phyloP scores from a whole-genome alignment of 2,888 invertebrate species.

The Agelastica alni region DNA sequence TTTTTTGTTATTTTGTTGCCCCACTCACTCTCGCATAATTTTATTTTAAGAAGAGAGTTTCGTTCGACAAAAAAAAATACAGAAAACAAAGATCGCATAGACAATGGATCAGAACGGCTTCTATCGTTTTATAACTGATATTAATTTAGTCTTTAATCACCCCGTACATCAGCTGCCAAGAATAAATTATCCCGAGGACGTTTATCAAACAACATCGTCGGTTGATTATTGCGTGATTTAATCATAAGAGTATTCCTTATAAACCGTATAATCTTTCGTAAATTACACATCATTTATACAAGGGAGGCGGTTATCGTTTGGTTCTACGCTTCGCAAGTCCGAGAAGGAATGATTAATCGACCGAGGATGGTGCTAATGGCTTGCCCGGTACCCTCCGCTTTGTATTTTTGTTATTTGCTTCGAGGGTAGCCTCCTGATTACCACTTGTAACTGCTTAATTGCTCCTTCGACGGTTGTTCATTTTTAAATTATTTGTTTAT shows the following conservation, averaged over 20 bases:
- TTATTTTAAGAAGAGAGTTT: no score
- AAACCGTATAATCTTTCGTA: conserved; percentile 55
- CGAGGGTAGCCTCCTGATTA: conserved; percentile 29
- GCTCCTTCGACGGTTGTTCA: neutral
- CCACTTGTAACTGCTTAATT: conserved; percentile 33
- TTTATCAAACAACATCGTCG: conserved; percentile 20
- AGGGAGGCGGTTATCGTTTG: conserved; percentile 47
- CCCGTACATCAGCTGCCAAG: neutral
- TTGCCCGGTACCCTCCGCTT: conserved; percentile 51
- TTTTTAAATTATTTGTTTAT: neutral
- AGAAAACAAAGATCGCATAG: no score
- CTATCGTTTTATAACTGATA: no score
- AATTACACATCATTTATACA: conserved; percentile 56
- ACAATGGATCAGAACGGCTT: no score
- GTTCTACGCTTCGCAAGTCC: conserved; percentile 30
- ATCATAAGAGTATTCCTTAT: conserved; percentile 52
- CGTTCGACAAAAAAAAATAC: no score
- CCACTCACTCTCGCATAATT: no score
- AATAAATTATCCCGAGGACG: conserved; percentile 9
- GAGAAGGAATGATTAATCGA: conserved; percentile 51
- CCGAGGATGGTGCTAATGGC: conserved; percentile 53
- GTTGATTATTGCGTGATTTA: conserved; percentile 53
- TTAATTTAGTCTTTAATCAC: neutral
- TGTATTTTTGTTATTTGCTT: conserved; percentile 35
- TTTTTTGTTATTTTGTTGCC: no score